Evolutionary conservation across 1,140 invertebrate species (phyloP), one percentile per base, ranked within the genome.

Genomic region (Eumaeus atala): DNA sequence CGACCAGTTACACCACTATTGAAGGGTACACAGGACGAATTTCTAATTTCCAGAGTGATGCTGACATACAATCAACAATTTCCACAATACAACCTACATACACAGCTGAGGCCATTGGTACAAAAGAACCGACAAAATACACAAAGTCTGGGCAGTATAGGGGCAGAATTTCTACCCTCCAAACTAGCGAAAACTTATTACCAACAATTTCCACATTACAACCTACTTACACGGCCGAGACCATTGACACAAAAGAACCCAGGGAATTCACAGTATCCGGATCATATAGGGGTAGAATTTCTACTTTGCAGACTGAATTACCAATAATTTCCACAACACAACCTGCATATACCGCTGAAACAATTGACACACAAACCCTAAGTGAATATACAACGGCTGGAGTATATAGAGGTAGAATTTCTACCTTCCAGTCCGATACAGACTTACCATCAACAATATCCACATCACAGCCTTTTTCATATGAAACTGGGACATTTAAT

Each of bases 61-160:
- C 14, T 8, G 40, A 44, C 14, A 9, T 17, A 17, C 14, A 9
- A 14, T 44, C 40, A 14, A 44, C 40, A 16, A 16, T 44, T 28
- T 28, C 21, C 6, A 28, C 21, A 28, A 28, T 28, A 67, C 60
- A 64, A 64, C 9, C 67, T 51, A 28, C 21, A 10, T 33, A 49
- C 12, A 49, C 48, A 12, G 18, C 48, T 33, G 9, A 49, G 1
- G 10, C 48, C 6, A 28, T 28, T 44, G 40, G 9, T 1, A 44
- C 40, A 5, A 44, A 44, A 9, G 14, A 14, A 16, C 17, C 40
- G 5, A 44, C 5, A 14, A 44, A 16, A 17, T 4, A 16, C 14
- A 44, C 12, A 8, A 6, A 3, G 6, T 12, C 12, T 44, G 6
- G 40, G 8, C 3, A 9, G 12, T 44, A 44, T 44, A 44, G 40